phyloP scores from a whole-genome alignment of 2,797 vertebrate genomes.

The Clarias laeviceps region DNA sequence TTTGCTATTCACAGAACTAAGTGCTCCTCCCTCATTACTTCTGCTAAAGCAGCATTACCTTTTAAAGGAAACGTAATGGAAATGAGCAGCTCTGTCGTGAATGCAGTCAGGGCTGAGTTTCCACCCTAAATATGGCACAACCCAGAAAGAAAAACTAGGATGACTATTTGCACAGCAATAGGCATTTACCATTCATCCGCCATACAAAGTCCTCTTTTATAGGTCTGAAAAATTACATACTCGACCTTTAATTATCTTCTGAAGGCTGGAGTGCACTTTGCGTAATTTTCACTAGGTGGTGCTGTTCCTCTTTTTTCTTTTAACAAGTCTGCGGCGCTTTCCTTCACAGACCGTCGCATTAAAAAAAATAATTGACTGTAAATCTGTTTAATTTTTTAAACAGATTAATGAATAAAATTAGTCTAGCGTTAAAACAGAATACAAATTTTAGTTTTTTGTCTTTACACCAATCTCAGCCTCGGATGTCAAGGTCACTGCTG shows the following conservation, averaged over 20 bases:
- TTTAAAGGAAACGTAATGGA: background rate
- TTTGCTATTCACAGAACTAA: background rate
- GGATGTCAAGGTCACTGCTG: background rate
- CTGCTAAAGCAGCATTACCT: background rate
- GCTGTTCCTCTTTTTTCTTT: background rate
- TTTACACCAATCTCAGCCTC: background rate
- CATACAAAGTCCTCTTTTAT: too few relatives aligned
- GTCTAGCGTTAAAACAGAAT: background rate
- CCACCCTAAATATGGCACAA: background rate
- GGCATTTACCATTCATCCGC: background rate
- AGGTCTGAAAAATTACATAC: background rate
- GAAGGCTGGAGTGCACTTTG: background rate
- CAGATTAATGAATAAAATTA: background rate
- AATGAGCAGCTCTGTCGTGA: background rate
- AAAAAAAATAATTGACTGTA: background rate
- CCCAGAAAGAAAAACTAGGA: background rate
- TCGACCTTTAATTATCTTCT: background rate
- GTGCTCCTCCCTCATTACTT: background rate
- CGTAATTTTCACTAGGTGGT: background rate
- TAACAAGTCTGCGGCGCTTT: background rate
- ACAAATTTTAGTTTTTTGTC: too few relatives aligned
- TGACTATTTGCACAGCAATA: background rate
- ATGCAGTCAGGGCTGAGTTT: background rate
- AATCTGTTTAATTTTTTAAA: background rate
- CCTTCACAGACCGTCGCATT: background rate